Percentiles rank a stretch among this genome's conserved stretches.
phyloP scores from a whole-genome alignment of 2,797 vertebrate species.

The Characodon lateralis region DNA sequence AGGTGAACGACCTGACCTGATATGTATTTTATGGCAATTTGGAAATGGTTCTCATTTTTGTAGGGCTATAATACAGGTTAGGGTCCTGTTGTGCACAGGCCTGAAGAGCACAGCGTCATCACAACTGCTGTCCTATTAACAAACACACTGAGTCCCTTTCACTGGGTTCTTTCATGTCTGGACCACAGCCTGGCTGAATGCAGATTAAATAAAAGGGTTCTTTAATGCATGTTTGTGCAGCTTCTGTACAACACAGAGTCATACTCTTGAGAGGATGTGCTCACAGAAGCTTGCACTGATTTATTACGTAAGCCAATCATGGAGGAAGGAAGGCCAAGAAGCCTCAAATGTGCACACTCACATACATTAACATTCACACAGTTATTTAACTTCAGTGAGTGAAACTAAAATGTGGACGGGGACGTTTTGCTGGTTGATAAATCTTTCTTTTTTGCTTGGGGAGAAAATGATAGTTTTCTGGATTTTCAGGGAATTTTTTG shows the following conservation, averaged over 20 bases:
- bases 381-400: slow-evolving; percentile 14
- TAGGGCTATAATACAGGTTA: too few relatives aligned
- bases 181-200: slow-evolving; percentile 12
- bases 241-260: slow-evolving; percentile 26
- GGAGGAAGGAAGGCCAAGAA: slow-evolving; percentile 34
- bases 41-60: not conserved
- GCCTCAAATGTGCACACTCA: slow-evolving; percentile 14
- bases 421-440: not conserved
- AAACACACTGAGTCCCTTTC: slow-evolving; percentile 14
- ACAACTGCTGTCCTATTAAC: slow-evolving; percentile 2
- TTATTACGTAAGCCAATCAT: slow-evolving; percentile 61
- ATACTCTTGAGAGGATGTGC: slow-evolving; percentile 53
- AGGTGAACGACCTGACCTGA: not conserved
- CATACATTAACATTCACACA: slow-evolving; percentile 2
- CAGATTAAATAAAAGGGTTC: slow-evolving; percentile 55
- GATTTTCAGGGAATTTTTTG: slow-evolving; percentile 8
- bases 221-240: slow-evolving; percentile 43
- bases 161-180: not conserved
- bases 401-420: slow-evolving; percentile 16
- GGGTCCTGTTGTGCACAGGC: not conserved
- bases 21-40: not conserved
- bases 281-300: slow-evolving; percentile 54
- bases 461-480: slow-evolving; percentile 13
- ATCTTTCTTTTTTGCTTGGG: not conserved
- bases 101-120: not conserved